Evolutionary conservation across 2,888 invertebrate genomes (phyloP).

Genomic region (Agrochola circellaris): DNA sequence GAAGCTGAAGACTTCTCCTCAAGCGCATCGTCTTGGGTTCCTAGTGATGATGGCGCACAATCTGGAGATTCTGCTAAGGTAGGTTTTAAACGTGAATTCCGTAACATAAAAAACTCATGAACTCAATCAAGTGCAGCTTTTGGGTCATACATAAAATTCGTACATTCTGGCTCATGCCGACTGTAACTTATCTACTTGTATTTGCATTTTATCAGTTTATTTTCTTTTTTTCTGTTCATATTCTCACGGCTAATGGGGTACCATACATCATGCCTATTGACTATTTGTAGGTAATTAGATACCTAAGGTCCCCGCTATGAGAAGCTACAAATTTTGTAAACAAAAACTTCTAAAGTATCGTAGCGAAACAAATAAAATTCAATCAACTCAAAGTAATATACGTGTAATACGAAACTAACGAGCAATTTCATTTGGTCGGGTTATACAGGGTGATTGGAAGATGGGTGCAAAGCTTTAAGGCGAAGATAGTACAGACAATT

Average conservation of each 20-base stretch:
- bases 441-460: too few species aligned
- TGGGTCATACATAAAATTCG: not conserved
- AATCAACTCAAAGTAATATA: too few species aligned
- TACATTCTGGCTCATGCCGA: not conserved
- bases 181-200: not conserved
- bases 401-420: too few species aligned
- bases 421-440: too few species aligned
- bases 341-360: too few species aligned
- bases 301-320: too few species aligned
- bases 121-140: not conserved
- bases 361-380: too few species aligned
- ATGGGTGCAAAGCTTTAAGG: too few species aligned
- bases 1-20: conserved; percentile 79
- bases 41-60: conserved; percentile 75
- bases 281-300: too few species aligned
- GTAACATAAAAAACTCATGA: not conserved
- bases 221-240: not conserved
- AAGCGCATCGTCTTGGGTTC: conserved; percentile 83
- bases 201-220: not conserved
- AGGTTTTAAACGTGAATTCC: not conserved
- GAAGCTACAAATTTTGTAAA: too few species aligned
- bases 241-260: not conserved
- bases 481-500: too few species aligned
- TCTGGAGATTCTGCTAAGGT: conserved; percentile 75
- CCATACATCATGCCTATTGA: not conserved